phyloP scores from a whole-genome alignment of 2,113 vertebrate genomes.

The Falcunculus frontatus region DNA sequence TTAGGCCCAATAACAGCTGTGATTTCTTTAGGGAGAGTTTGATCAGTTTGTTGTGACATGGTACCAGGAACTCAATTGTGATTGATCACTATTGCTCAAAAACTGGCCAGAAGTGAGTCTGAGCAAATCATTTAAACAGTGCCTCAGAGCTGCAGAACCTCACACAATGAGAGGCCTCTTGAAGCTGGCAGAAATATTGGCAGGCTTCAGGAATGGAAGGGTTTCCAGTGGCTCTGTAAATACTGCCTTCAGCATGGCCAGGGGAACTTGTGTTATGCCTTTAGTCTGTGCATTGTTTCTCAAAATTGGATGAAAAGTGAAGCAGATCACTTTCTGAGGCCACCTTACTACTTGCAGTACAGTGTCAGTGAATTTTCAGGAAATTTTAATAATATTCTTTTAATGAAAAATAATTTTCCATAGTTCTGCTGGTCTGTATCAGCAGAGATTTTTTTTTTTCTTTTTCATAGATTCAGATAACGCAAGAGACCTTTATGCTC shows the following conservation, averaged over 20 bases:
- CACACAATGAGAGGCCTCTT: constrained; percentile 20
- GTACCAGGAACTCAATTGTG: constrained; percentile 68
- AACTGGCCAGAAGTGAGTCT: constrained; percentile 61
- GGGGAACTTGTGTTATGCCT: neutral
- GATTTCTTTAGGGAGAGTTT: constrained; percentile 73
- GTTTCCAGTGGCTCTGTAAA: neutral
- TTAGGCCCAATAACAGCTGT: constrained; percentile 67
- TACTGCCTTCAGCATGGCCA: neutral
- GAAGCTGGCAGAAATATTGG: neutral
- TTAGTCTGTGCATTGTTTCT: neutral
- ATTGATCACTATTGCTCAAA: constrained; percentile 67
- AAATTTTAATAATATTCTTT: neutral
- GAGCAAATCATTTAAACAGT: constrained; percentile 51
- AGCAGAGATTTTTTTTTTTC: neutral
- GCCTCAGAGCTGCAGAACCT: constrained; percentile 26
- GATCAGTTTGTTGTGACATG: constrained; percentile 69
- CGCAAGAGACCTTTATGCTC: neutral
- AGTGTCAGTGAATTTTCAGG: neutral
- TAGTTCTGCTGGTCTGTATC: neutral
- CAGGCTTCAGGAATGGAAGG: neutral
- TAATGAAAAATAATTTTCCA: neutral
- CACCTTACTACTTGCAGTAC: neutral
- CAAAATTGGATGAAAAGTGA: neutral
- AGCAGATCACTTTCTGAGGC: neutral
- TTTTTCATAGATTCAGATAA: neutral